Percentiles rank a stretch among this genome's conserved stretches.
These are phyloP conservation scores for Hormiphora californensis DNA, from an alignment of 37 sponge, comb jelly and placozoan species.

Conservation along the genomic window DNA sequence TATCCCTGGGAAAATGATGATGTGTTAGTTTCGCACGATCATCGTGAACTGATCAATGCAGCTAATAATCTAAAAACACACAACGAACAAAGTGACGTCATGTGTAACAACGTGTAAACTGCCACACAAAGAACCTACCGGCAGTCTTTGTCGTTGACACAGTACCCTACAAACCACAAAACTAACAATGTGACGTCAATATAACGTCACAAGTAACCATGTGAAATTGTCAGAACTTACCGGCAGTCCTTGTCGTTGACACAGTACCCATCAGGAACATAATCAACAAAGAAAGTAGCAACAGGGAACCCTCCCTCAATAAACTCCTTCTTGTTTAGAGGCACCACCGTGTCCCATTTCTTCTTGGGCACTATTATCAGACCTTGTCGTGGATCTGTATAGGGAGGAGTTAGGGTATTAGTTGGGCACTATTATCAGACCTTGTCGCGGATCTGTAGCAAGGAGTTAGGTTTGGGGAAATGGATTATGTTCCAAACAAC, in stretches of 20 bases:
- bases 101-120: neutral
- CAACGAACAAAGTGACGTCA: neutral
- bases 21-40: no score
- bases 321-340: constrained; percentile 17
- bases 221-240: neutral
- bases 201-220: neutral
- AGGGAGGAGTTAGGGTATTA: neutral
- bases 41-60: no score
- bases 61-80: no score
- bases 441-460: neutral
- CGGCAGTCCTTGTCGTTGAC: constrained; percentile 24
- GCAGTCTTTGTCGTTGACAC: constrained; percentile 28
- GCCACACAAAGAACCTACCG: neutral
- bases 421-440: neutral
- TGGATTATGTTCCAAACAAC: no score
- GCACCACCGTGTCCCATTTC: neutral
- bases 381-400: neutral
- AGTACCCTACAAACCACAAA: neutral
- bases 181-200: neutral
- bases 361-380: constrained; percentile 40
- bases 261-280: neutral
- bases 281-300: constrained; percentile 47
- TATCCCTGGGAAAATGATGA: neutral
- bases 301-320: constrained; percentile 51
- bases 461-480: no score